These are phyloP conservation scores for Brachypalpus laphriformis DNA, from an alignment of 2,888 invertebrate genomes.

Conservation along the genomic window DNA sequence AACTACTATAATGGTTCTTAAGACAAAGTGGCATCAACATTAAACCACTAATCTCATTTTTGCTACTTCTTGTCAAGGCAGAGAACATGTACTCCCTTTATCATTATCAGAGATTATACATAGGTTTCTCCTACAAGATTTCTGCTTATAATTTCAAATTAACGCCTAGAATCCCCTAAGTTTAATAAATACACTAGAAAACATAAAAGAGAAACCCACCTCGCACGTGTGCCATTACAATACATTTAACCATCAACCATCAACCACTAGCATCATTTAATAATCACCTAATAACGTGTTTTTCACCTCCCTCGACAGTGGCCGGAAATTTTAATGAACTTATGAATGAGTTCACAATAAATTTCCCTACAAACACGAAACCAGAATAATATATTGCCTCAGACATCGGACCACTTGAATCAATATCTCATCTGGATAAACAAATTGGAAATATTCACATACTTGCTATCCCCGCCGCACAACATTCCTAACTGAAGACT, in stretches of 20 bases:
- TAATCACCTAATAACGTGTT: conserved; percentile 23
- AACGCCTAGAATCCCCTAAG: too few species aligned
- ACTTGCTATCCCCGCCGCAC: background rate
- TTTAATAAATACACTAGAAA: too few species aligned
- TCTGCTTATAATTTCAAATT: too few species aligned
- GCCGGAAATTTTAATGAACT: conserved; percentile 17
- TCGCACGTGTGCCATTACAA: background rate
- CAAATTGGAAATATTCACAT: conserved; percentile 20
- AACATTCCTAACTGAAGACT: background rate
- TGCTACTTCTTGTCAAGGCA: too few species aligned
- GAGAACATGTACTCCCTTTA: too few species aligned
- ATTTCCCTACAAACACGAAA: conserved; percentile 14
- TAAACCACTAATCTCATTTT: too few species aligned
- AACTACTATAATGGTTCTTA: too few species aligned
- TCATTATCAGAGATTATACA: too few species aligned
- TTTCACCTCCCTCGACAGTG: background rate
- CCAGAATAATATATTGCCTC: conserved; percentile 34
- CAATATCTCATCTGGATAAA: conserved; percentile 44
- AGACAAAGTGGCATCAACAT: too few species aligned
- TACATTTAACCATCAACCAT: background rate
- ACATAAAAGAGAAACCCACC: background rate
- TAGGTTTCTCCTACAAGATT: too few species aligned
- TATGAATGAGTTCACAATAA: conserved; percentile 30
- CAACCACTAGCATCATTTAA: conserved; percentile 1
- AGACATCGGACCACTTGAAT: conserved; percentile 38